phyloP scores from a whole-genome alignment of 2,888 invertebrate species.

The Perizoma affinitatum region DNA sequence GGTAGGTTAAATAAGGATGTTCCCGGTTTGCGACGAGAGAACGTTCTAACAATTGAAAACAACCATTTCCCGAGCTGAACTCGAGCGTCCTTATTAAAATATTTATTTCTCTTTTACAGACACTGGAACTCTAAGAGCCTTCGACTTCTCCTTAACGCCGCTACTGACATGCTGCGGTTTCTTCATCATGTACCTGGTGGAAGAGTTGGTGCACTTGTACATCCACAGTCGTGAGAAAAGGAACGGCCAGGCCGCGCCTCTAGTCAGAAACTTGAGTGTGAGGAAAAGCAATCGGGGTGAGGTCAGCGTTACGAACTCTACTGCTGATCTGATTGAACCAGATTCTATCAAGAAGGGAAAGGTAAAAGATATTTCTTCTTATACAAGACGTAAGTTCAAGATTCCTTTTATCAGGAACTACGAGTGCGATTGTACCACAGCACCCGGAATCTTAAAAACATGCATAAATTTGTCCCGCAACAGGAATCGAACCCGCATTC shows the following conservation, averaged over 20 bases:
- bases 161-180: conserved; percentile 90
- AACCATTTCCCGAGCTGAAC: too few species aligned
- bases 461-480: too few species aligned
- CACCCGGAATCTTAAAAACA: too few species aligned
- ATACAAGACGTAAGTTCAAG: too few species aligned
- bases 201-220: conserved; percentile 90
- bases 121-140: conserved; percentile 68
- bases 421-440: too few species aligned
- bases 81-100: background rate
- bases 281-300: conserved; percentile 59
- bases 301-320: conserved; percentile 65
- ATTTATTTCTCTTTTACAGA: conserved; percentile 43
- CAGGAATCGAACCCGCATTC: too few species aligned
- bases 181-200: conserved; percentile 91
- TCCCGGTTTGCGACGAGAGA: too few species aligned
- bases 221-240: conserved; percentile 81
- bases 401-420: too few species aligned
- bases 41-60: too few species aligned
- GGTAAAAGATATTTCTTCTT: conserved; percentile 31
- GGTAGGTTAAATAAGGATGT: too few species aligned
- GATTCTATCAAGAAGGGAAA: conserved; percentile 52
- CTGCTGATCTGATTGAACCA: conserved; percentile 72
- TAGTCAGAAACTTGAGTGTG: conserved; percentile 75
- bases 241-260: conserved; percentile 55
- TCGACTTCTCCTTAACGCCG: conserved; percentile 87